Percentiles rank a stretch among this genome's conserved stretches.
These are phyloP conservation scores for Dermatemys mawii DNA, from an alignment of 2,113 vertebrate species.

Conservation along the genomic window DNA sequence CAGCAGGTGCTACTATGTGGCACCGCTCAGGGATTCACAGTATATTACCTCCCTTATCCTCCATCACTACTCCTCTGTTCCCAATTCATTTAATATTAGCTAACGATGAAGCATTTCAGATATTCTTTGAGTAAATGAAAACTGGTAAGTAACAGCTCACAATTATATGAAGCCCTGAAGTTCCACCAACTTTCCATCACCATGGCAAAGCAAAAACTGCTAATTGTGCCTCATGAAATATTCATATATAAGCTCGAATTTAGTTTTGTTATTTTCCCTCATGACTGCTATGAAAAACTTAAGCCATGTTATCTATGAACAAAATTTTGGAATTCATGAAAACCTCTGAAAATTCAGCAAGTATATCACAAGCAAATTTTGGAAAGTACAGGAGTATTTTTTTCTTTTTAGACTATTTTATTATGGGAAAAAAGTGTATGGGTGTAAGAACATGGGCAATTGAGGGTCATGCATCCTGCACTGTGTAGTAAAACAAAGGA, in stretches of 20 bases:
- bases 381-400: rapidly evolving
- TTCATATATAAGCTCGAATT: rapidly evolving
- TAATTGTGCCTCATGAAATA: neutral
- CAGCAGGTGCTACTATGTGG: neutral
- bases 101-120: neutral
- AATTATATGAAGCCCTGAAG: neutral
- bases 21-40: neutral
- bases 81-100: neutral
- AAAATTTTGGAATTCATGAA: neutral
- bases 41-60: neutral
- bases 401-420: neutral
- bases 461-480: neutral
- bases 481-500: neutral
- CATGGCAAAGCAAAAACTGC: neutral
- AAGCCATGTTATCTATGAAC: neutral
- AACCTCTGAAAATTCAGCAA: rapidly evolving
- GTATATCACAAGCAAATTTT: neutral
- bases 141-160: neutral
- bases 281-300: neutral
- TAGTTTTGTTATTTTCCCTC: neutral
- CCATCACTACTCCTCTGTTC: neutral
- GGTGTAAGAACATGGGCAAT: neutral
- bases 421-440: rapidly evolving
- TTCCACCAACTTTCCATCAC: neutral
- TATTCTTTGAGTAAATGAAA: neutral